Evolutionary conservation across 2,113 vertebrate genomes (phyloP), one percentile per base, ranked within the genome.

Genomic region (Tupaia tana): DNA sequence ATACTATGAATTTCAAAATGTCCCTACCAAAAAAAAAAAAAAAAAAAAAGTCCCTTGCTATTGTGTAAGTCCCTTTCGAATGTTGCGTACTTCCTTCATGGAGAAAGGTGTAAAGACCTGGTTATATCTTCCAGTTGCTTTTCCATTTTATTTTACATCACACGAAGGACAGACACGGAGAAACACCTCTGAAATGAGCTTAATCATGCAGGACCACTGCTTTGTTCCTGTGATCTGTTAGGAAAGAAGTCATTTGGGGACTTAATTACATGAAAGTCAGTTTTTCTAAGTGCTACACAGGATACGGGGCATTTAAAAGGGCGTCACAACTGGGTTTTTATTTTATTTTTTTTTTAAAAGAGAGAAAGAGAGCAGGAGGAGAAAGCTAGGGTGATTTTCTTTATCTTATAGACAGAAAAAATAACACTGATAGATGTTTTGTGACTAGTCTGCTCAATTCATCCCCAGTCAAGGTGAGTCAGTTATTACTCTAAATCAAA

Each of bases 1-100:
- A 34, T 73, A 96, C 71, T 94, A 91, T 73, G 73, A 95, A 94
- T 96, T 97, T 93, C 75, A 86, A 94, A 96, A 95, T 63, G 84
- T 92, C 95, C 93, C 87, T 64, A 24, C 27, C 91, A 89, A 14
- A 83, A 64, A n/a, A 86, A 74, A 80, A 27, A 69, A 89, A 14
- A 83, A 64, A n/a, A 86, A 74, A 80, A 27, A 69, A 94, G 59
- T 63, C 93, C 69, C 54, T 92, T 96, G 73, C 73, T 95, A 67
- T 95, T 96, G 93, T 95, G 96, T 94, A 97, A 96, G 54, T 93
- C 87, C 88, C 2, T 93, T 94, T 58, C 0, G 16, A 94, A 84
- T 84, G 77, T 95, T 97, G 87, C 64, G 94, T 95, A 90, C 93
- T 91, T 93, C 84, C 84, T 95, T 88, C 59, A 91, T 90, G 95